Conservation (phyloP, 2,113 vertebrate genomes). For the Panthera uncia region DNA sequence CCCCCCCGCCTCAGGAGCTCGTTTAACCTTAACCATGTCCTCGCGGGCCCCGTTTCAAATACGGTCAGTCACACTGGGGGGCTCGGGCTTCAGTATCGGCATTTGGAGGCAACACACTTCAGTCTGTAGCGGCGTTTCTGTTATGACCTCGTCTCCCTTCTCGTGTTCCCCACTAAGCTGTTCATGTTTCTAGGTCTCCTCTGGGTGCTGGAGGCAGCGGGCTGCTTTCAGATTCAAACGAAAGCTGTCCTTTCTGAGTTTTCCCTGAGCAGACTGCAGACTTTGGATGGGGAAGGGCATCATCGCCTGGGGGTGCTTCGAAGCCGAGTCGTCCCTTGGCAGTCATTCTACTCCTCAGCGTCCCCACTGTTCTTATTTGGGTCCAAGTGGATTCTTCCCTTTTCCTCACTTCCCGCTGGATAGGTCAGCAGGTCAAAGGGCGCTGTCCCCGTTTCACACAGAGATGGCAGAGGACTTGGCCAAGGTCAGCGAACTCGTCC, state of each 20-base stretch:
- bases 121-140: rapidly evolving
- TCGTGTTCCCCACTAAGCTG: background rate
- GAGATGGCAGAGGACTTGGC: background rate
- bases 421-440: background rate
- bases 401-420: background rate
- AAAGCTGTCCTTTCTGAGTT: background rate
- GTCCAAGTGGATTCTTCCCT: background rate
- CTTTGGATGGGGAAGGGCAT: background rate
- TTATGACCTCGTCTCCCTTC: background rate
- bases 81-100: background rate
- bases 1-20: background rate
- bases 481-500: background rate
- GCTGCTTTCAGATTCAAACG: rapidly evolving
- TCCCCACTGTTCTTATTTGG: rapidly evolving
- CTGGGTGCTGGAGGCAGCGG: background rate
- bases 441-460: background rate
- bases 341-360: background rate
- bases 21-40: background rate
- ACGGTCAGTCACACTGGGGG: background rate
- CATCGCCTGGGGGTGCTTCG: background rate
- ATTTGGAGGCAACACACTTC: background rate
- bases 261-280: background rate
- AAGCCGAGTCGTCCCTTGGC: too few species aligned
- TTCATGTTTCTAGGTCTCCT: background rate
- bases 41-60: background rate